Evolutionary conservation across 2,888 invertebrate species (phyloP).

Genomic region (Microchrysa polita): DNA sequence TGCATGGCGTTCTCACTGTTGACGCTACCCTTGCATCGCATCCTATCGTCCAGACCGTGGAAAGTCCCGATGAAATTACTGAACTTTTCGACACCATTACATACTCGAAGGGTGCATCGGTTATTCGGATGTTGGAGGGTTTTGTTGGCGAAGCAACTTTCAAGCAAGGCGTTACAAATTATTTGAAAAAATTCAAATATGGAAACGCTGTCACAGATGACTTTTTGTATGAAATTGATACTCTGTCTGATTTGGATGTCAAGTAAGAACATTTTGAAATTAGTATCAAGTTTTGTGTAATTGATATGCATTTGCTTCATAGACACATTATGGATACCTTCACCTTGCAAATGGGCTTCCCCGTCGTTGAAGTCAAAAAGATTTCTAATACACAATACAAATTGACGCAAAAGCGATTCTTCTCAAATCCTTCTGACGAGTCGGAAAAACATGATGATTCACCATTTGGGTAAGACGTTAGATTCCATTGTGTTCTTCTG

Average conservation of each 20-base stretch:
- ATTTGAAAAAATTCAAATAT: constrained; percentile 75
- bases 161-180: constrained; percentile 76
- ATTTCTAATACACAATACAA: constrained; percentile 66
- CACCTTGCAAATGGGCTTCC: constrained; percentile 90
- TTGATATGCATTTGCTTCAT: not conserved
- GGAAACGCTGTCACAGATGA: constrained; percentile 84
- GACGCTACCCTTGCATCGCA: constrained; percentile 88
- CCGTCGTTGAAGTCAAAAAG: constrained; percentile 73
- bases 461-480: constrained; percentile 67
- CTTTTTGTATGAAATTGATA: constrained; percentile 69
- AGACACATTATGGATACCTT: constrained; percentile 85
- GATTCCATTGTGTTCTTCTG: no score
- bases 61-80: constrained; percentile 88
- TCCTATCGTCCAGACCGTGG: constrained; percentile 87
- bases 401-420: constrained; percentile 79
- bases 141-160: constrained; percentile 77
- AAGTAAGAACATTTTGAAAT: constrained; percentile 55
- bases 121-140: constrained; percentile 88
- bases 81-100: constrained; percentile 92
- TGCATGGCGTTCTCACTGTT: constrained; percentile 76
- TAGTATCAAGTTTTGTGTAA: not conserved
- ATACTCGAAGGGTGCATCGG: constrained; percentile 90
- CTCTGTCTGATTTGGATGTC: constrained; percentile 68
- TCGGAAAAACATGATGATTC: constrained; percentile 65
- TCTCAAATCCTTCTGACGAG: constrained; percentile 73